These are phyloP conservation scores for Brachypteracias leptosomus DNA, from an alignment of 2,113 vertebrate genomes.

Conservation along the genomic window DNA sequence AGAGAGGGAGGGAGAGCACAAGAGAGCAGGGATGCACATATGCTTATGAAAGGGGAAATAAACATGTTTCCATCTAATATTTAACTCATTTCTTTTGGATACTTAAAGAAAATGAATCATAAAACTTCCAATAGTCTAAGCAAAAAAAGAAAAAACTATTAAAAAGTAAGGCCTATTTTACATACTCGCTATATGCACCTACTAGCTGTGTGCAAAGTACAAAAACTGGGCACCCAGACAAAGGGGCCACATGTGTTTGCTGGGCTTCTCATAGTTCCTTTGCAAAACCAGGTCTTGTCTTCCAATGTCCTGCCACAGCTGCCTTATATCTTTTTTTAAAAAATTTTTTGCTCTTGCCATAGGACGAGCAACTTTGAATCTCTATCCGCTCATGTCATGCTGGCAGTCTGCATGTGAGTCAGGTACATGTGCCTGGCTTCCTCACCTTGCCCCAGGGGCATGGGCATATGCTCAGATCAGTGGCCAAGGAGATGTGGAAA, in stretches of 20 bases:
- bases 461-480: rapidly evolving
- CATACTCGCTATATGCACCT: background rate
- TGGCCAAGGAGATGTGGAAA: rapidly evolving
- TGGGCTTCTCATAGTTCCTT: background rate
- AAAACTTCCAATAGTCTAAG: background rate
- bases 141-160: background rate
- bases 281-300: background rate
- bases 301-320: background rate
- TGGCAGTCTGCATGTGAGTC: rapidly evolving
- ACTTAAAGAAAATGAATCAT: background rate
- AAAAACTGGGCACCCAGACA: background rate
- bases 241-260: background rate
- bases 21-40: background rate
- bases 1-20: background rate
- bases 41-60: background rate
- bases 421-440: rapidly evolving
- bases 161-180: background rate
- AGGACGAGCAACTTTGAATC: background rate
- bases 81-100: background rate
- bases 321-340: background rate
- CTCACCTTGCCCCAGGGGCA: background rate
- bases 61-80: background rate
- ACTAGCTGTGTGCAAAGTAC: background rate
- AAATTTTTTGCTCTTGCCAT: background rate
- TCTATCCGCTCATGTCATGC: rapidly evolving